Percentiles rank a stretch among this genome's conserved stretches.
phyloP scores from a whole-genome alignment of 2,888 invertebrate species.

The Teinopalpus imperialis region DNA sequence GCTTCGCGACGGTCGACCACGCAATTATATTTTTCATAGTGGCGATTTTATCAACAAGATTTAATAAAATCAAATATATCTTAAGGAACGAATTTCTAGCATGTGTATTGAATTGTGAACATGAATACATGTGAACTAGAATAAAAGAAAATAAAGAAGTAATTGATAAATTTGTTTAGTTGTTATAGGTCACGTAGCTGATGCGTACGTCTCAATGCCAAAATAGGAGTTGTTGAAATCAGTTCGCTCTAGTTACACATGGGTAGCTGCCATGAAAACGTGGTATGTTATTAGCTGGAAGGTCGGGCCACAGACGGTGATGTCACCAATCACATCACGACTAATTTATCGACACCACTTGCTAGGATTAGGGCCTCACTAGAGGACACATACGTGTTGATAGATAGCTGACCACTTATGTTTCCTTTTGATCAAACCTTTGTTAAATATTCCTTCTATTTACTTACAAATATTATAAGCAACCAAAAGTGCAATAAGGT shows the following conservation, averaged over 20 bases:
- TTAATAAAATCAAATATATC: no score
- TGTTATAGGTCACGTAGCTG: conserved; percentile 16
- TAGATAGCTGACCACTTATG: no score
- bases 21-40: no score
- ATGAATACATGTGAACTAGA: neutral
- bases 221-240: conserved; percentile 56
- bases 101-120: no score
- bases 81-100: no score
- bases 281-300: conserved; percentile 66
- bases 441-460: no score
- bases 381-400: conserved; percentile 1
- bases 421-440: no score
- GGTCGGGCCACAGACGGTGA: conserved; percentile 64
- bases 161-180: conserved; percentile 23
- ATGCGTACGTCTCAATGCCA: conserved; percentile 39
- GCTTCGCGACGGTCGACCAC: no score
- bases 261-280: conserved; percentile 52
- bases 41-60: no score
- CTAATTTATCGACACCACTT: conserved; percentile 68
- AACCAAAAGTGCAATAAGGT: no score
- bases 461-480: no score
- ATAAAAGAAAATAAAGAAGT: conserved; percentile 16
- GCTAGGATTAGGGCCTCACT: conserved; percentile 56
- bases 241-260: conserved; percentile 50
- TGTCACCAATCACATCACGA: conserved; percentile 67